Evolutionary conservation across 2,888 invertebrate species (phyloP), one percentile per base, ranked within the genome.

Genomic region (Chamaedrilus cognettii): DNA sequence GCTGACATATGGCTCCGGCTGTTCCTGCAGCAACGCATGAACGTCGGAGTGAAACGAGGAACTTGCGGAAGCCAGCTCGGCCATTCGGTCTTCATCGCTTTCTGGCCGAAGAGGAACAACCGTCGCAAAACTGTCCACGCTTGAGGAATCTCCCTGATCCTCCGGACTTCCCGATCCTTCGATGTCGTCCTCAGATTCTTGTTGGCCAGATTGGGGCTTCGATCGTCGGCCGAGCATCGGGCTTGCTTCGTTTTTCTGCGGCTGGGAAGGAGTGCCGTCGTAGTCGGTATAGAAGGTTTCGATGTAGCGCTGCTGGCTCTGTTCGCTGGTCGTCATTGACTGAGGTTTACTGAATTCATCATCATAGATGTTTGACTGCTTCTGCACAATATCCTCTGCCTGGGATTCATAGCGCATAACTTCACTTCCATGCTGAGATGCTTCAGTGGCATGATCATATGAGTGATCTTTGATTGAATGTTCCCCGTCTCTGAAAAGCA

Each of bases 1-100:
- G 34, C 60, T 68, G 23, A 76, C 72, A 32, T 60, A 93, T 55
- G 94, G 94, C 77, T 95, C 94, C 85, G 94, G 94, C 51, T 94
- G 84, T 23, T 52, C 55, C 15, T 19, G 11, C 15, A 7, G 7
- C 11, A 52, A 52, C 28, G 55, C 19, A 11, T 52, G 55, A 26
- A 83, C 78, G 70, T 85, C 85, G 19, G 84, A 83, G 59, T 83
- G 82, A 66, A 79, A 76, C n/a, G 81, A 82, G 23, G 92, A 84
- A 35, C 77, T 82, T 78, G 79, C 77, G 60, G 78, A 81, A 4
- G 83, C 77, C 60, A 89, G 87, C 62, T 88, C 88, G 56, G 89
- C 86, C 52, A 80, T 69, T 66, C 80, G 71, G 57, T 72, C 85
- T 59, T 68, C 85, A 3, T 75, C 76, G n/a, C 77, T 76, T 30